Evolutionary conservation across 2,888 invertebrate genomes (phyloP).

Genomic region (Villa cingulata): DNA sequence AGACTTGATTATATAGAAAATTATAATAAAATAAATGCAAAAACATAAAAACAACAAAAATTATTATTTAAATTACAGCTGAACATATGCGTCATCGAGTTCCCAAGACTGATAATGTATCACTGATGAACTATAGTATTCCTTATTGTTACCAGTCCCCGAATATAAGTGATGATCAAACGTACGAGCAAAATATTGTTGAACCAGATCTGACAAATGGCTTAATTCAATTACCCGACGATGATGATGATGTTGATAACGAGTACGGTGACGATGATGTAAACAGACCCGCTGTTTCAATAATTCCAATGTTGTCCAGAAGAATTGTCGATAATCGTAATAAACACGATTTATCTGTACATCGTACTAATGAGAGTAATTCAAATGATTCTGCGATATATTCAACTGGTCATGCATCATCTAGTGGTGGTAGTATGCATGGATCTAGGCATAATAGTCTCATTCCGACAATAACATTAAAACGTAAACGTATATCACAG

Average conservation of each 20-base stretch:
- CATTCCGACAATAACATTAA: constrained; percentile 29
- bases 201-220: constrained; percentile 34
- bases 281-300: constrained; percentile 20
- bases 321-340: too few species aligned
- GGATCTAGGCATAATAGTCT: background rate
- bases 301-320: background rate
- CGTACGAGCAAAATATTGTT: constrained; percentile 30
- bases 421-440: too few species aligned
- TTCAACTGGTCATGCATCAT: too few species aligned
- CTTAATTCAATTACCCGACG: constrained; percentile 30
- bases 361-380: constrained; percentile 5
- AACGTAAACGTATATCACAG: constrained; percentile 22
- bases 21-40: too few species aligned
- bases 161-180: constrained; percentile 17
- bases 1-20: too few species aligned
- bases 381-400: constrained; percentile 8
- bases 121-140: too few species aligned
- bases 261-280: too few species aligned
- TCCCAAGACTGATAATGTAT: constrained; percentile 30
- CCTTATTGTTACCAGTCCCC: constrained; percentile 26
- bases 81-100: constrained; percentile 35
- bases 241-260: too few species aligned
- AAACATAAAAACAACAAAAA: too few species aligned
- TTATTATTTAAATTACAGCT: constrained; percentile 24
- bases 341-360: background rate